Percentiles rank a stretch among this genome's conserved stretches.
These are phyloP conservation scores for Rhimphoctona megacephalus DNA, from an alignment of 2,888 invertebrate genomes.

Conservation along the genomic window DNA sequence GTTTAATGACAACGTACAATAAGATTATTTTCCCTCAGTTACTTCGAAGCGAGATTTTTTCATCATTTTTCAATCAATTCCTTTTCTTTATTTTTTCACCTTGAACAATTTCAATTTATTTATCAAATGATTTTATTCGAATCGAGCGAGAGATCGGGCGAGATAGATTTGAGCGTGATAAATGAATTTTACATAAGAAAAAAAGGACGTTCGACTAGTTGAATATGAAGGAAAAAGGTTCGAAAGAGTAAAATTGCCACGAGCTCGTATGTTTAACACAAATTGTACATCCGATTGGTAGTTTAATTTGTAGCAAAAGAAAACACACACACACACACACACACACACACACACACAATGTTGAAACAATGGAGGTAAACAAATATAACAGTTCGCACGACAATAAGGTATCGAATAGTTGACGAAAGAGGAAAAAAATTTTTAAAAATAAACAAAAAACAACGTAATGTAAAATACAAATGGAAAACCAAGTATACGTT, in stretches of 20 bases:
- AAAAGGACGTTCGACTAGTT: neutral
- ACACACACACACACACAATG: conserved; percentile 32
- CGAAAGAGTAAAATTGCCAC: conserved; percentile 38
- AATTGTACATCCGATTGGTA: conserved; percentile 53
- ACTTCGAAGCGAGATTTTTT: conserved; percentile 32
- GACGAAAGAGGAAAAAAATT: conserved; percentile 75
- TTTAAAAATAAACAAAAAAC: conserved; percentile 69
- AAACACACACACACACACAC: conserved; percentile 29
- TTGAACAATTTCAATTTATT: conserved; percentile 2
- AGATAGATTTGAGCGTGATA: conserved; percentile 21
- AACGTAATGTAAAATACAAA: conserved; percentile 83
- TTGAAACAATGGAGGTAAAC: conserved; percentile 51
- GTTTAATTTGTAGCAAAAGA: conserved; percentile 53
- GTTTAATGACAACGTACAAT: conserved; percentile 72
- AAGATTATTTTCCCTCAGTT: conserved; percentile 57
- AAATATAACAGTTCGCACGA: conserved; percentile 83
- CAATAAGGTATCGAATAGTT: conserved; percentile 85
- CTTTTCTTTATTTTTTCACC: conserved; percentile 18
- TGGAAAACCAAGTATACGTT: conserved; percentile 83
- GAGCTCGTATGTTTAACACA: conserved; percentile 48
- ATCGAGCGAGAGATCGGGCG: conserved; percentile 33
- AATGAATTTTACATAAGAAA: conserved; percentile 31
- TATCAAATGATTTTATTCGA: neutral
- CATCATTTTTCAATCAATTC: conserved; percentile 2
- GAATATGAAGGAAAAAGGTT: conserved; percentile 14